Percentiles rank a stretch among this genome's conserved stretches.
phyloP scores from a whole-genome alignment of 2,888 invertebrate species.

The Hesperia comma region DNA sequence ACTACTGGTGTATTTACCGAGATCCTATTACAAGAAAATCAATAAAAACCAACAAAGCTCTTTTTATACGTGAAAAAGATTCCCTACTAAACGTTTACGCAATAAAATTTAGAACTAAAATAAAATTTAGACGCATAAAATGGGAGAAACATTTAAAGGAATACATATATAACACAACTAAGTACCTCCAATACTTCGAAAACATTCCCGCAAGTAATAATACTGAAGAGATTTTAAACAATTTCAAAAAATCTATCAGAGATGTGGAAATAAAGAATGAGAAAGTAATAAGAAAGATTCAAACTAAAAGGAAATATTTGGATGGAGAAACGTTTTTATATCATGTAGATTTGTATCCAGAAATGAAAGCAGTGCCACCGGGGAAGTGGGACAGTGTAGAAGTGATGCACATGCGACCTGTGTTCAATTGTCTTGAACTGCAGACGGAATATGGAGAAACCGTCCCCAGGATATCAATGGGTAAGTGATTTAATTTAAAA shows the following conservation, averaged over 20 bases:
- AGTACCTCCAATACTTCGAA: constrained; percentile 46
- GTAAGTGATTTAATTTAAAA: constrained; percentile 53
- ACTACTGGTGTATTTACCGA: constrained; percentile 73
- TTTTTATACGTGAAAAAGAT: constrained; percentile 63
- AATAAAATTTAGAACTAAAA: constrained; percentile 55
- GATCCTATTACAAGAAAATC: constrained; percentile 58
- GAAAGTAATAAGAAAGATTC: constrained; percentile 51
- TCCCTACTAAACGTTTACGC: constrained; percentile 59
- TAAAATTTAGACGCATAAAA: constrained; percentile 43
- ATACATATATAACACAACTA: constrained; percentile 64
- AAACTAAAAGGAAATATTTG: constrained; percentile 63
- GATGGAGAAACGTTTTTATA: constrained; percentile 60
- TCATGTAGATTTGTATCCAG: constrained; percentile 60
- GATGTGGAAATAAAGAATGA: constrained; percentile 51
- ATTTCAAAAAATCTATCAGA: constrained; percentile 49
- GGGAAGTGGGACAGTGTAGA: constrained; percentile 61
- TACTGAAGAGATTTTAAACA: constrained; percentile 50
- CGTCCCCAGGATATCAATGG: constrained; percentile 52
- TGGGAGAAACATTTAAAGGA: constrained; percentile 65
- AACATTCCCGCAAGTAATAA: constrained; percentile 38
- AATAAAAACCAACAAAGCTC: constrained; percentile 62
- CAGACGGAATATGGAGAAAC: constrained; percentile 38
- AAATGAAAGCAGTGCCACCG: constrained; percentile 59
- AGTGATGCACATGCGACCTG: constrained; percentile 49
- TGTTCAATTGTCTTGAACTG: constrained; percentile 55